Evolutionary conservation across 2,888 invertebrate species (phyloP), one percentile per base, ranked within the genome.

Genomic region (Eupithecia pulchellata): DNA sequence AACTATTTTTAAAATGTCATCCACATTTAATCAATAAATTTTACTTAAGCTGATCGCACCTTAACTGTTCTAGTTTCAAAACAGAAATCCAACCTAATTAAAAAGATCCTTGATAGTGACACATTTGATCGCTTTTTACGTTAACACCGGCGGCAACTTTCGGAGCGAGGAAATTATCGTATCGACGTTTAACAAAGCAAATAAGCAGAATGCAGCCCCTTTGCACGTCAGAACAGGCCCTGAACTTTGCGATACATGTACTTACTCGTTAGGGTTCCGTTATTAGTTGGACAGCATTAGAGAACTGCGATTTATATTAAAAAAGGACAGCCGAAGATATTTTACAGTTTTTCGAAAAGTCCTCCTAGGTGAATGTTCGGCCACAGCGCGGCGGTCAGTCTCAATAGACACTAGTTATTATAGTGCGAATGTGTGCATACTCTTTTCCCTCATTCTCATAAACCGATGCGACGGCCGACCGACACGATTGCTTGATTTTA

Each of bases 221-320:
- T 82, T 82, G 75, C 82, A 83, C 84, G 86, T 86, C 86, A 86
- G 74, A 80, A 78, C 83, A 81, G 79, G 80, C 80, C 74, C 76
- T 80, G 78, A 83, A 86, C 85, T 85, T 84, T 82, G 82, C 78
- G 79, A 79, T 77, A 81, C 81, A 80, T 81, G 80, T 73, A 79
- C 79, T 78, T 80, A 76, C 68, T 75, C 81, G 79, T 79, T 82
- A 78, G 82, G 79, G 84, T 73, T 77, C 83, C 78, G 72, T 69
- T 32, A 29, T 55, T 58, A 65, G 25, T 52, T 29, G 9, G 20
- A 11, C 20, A 17, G 4, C n/a, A 42, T 30, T 39, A 47, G 11
- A 47, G n/a, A 47, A 9, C 27, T 42, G 8, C 1, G 2, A 13
- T 20, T 13, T 13, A 36, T 14, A 14, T 11, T 25, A n/a, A 4